Base-by-base conservation (phyloP, 2,113 vertebrate species). In the Balaeniceps rex region DNA sequence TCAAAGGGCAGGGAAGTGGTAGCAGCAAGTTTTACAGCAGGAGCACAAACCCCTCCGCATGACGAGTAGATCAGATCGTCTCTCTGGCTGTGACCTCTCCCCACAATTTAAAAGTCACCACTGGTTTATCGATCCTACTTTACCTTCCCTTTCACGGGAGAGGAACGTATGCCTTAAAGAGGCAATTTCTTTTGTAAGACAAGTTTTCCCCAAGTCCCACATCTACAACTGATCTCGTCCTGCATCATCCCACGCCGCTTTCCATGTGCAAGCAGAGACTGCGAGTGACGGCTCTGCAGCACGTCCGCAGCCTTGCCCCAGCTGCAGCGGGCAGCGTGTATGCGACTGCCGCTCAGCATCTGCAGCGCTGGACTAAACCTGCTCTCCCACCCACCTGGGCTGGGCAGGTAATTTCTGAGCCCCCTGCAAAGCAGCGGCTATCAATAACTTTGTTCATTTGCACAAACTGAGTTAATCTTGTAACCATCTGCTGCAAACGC, bases 211-310 rank as follows among this genome's bases (percentile, higher is more conserved):
- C 34, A 33, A 63, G 55, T 54, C 88, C 51, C 52, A 63, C 33
- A 12, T 21, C 44, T 40, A 16, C 72, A 16, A 7, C 49, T 1
- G 38, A 51, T 55, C 68, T 72, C 1, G 0, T 22, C 63, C 85
- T 26, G 28, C 42, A 19, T 36, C 70, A 36, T 28, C 69, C 46
- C 15, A 2, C 0, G 0, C n/a, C 0, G 0, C n/a, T 25, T 68
- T 14, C 46, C 75, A 8, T 0, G 2, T 26, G 65, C 16, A 7
- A 40, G 63, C 63, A 42, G 70, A 16, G 51, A 8, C 29, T 1
- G n/a, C 1, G 17, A 0, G 3, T 6, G 12, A 52, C 0, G 1
- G 36, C 23, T 44, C 44, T 14, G 36, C 57, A 7, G 14, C 4
- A 1, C 7, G 17, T 57, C 31, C 11, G 5, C 54, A 57, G 55